Percentiles rank a stretch among this genome's conserved stretches.
phyloP scores from a whole-genome alignment of 2,797 vertebrate genomes.

The Heterohyrax brucei region DNA sequence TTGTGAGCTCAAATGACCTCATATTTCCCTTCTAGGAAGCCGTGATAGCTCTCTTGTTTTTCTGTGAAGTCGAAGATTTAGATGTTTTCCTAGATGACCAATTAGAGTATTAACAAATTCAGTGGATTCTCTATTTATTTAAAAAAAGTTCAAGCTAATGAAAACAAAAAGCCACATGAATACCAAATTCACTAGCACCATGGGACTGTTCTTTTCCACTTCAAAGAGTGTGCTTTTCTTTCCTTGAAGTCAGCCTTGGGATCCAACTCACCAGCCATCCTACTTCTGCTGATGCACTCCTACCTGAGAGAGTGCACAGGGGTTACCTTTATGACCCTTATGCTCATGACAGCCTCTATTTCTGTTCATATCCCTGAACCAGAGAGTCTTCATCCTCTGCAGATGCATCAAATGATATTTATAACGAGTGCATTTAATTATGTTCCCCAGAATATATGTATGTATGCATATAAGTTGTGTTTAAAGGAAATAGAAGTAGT shows the following conservation, averaged over 20 bases:
- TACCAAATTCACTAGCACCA: background rate
- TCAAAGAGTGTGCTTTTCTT: conserved; percentile 16
- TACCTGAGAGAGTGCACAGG: background rate
- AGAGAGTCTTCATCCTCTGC: conserved; percentile 42
- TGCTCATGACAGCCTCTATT: background rate
- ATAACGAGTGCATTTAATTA: background rate
- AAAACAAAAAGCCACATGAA: conserved; percentile 3
- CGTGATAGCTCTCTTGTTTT: conserved; percentile 26
- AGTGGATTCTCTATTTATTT: background rate
- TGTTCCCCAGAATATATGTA: background rate
- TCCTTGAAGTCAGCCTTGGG: background rate
- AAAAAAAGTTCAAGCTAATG: conserved; percentile 18
- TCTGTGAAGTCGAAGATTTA: background rate
- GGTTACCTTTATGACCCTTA: background rate
- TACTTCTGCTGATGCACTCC: background rate
- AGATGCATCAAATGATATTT: conserved; percentile 16
- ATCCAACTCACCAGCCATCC: background rate
- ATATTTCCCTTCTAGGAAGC: background rate
- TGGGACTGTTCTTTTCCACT: background rate
- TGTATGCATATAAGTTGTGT: background rate
- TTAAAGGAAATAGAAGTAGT: conserved; percentile 58
- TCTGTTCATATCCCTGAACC: background rate
- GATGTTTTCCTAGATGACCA: background rate
- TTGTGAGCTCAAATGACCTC: background rate
- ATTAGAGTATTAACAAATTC: background rate